Percentiles rank a stretch among this genome's conserved stretches.
Conservation (phyloP, 2,113 vertebrate genomes). For the Lasiurus borealis region DNA sequence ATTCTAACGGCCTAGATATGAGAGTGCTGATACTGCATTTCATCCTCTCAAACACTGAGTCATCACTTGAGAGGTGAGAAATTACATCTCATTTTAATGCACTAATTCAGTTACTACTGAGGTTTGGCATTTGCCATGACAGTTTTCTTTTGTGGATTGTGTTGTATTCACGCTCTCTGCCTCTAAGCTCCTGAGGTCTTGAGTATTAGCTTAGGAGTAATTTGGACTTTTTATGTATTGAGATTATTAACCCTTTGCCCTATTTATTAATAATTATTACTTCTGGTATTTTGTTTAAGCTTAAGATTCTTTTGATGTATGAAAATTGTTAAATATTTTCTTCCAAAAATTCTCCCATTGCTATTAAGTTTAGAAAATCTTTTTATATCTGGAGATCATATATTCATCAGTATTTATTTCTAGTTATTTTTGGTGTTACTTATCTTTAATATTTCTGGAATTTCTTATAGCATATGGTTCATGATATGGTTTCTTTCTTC, state of each 20-base stretch:
- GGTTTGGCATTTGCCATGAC: neutral
- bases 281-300: constrained; percentile 31
- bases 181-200: neutral
- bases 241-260: neutral
- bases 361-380: neutral
- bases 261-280: neutral
- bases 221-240: neutral
- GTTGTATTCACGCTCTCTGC: neutral
- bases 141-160: neutral
- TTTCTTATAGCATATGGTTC: constrained; percentile 14
- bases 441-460: constrained; percentile 19
- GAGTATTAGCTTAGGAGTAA: neutral
- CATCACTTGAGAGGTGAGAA: neutral
- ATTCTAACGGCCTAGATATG: no score
- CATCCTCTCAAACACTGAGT: neutral
- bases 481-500: neutral
- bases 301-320: neutral
- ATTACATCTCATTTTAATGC: neutral
- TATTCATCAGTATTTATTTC: neutral
- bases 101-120: neutral
- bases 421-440: neutral
- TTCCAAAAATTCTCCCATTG: neutral
- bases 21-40: neutral
- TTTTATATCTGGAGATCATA: neutral
- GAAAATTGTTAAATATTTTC: constrained; percentile 23